Evolutionary conservation across 2,888 invertebrate genomes (phyloP), one percentile per base, ranked within the genome.

Genomic region (Drosophila antonietae): DNA sequence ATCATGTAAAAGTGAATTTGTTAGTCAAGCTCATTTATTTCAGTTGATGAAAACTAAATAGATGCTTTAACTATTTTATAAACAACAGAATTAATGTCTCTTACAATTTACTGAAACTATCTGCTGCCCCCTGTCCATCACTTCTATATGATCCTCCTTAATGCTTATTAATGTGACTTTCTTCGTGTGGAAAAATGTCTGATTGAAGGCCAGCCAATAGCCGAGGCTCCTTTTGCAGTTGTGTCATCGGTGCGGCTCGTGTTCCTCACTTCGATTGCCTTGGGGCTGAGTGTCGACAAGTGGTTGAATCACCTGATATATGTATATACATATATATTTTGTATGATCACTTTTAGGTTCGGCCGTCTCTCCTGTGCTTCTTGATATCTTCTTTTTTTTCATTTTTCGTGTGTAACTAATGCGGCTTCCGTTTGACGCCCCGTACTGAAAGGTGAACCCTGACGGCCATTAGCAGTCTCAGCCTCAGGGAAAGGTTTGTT

Each of bases 401-500:
- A 1, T 15, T n/a, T 39, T 47, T 44, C 23, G 43, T 68, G 61
- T 75, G 76, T 73, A 83, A 77, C 74, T 69, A 80, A 89, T 88
- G 86, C 86, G 89, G 83, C 89, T 88, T 89, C 89, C 79, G 88
- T 88, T 86, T 81, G 81, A 88, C 88, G 89, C 80, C 70, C 68
- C 68, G 59, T 72, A 75, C 70, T 85, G 87, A 83, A 88, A 86
- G 69, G 73, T 76, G 84, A 88, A 68, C 58, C 68, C 68, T 67
- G 61, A 59, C 67, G 65, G 63, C 52, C 70, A 72, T 63, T 52
- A 51, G 66, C 46, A 65, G 51, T 59, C 39, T 47, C 35, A 31
- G 31, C 57, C 55, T 43, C 18, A 41, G 33, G 46, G 31, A 18
- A 56, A 53, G 56, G 57, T 61, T 52, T 53, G 49, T 47, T 56